Conservation (phyloP, 2,797 vertebrate species). For the Amazona ochrocephala region DNA sequence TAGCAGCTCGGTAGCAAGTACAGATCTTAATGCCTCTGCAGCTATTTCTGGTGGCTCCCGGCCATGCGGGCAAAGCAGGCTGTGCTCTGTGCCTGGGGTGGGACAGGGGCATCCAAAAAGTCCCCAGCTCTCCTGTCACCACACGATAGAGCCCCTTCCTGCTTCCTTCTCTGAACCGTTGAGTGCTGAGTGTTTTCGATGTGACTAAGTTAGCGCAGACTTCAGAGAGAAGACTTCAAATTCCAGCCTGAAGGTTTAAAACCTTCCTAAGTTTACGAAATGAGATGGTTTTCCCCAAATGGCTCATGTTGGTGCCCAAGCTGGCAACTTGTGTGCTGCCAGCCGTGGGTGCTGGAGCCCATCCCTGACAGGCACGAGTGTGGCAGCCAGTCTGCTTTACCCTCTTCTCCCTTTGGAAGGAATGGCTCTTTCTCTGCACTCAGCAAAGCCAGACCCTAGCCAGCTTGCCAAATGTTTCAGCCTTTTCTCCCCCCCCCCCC, state of each 20-base stretch:
- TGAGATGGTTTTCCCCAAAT: neutral
- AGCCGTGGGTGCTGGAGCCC: neutral
- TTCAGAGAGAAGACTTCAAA: neutral
- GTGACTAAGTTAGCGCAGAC: rapidly evolving
- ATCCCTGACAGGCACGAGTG: neutral
- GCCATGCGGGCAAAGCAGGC: neutral
- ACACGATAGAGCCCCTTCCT: neutral
- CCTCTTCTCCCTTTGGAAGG: neutral
- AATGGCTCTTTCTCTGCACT: neutral
- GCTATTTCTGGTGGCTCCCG: slow-evolving; percentile 49
- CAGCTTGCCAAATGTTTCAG: slow-evolving; percentile 51
- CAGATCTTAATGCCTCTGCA: slow-evolving; percentile 24
- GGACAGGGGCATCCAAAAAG: neutral
- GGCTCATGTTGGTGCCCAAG: neutral
- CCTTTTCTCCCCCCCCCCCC: rapidly evolving
- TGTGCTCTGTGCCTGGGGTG: neutral
- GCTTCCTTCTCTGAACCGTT: rapidly evolving
- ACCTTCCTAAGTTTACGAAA: neutral
- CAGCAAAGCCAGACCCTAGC: slow-evolving; percentile 35
- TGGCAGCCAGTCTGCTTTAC: neutral
- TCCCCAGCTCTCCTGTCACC: rapidly evolving
- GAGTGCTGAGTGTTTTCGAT: neutral
- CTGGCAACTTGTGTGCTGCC: neutral
- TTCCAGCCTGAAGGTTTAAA: neutral
- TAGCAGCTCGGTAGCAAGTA: neutral